Evolutionary conservation across 1,140 invertebrate species (phyloP).

Genomic region (Drosophila bifasciata): DNA sequence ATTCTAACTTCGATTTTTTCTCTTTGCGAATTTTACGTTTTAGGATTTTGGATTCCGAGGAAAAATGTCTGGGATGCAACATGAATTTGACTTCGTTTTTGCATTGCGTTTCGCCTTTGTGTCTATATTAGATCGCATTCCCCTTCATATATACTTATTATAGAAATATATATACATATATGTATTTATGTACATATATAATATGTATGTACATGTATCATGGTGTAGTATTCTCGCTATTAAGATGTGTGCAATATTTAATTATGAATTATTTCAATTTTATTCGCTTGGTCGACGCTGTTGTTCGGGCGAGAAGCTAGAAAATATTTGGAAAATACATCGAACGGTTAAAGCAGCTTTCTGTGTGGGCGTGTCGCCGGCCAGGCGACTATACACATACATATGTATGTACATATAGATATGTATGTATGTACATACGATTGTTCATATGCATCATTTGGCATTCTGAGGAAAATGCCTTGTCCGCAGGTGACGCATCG

Average conservation of each 20-base stretch:
- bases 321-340: constrained; percentile 66
- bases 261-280: constrained; percentile 68
- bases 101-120: constrained; percentile 5
- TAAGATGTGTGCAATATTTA: constrained; percentile 56
- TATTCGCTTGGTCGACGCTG: constrained; percentile 55
- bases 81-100: constrained; percentile 5
- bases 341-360: constrained; percentile 29
- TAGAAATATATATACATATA: constrained; percentile 1
- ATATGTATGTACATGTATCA: neutral
- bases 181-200: too few relatives aligned
- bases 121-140: constrained; percentile 8
- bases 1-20: constrained; percentile 4
- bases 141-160: neutral
- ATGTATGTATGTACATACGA: neutral
- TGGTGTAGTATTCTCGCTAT: neutral
- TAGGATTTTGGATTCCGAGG: constrained; percentile 3
- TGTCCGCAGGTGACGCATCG: constrained; percentile 33
- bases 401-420: too few relatives aligned
- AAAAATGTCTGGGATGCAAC: constrained; percentile 15
- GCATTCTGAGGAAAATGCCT: constrained; percentile 29
- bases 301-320: constrained; percentile 45
- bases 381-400: constrained; percentile 35
- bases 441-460: constrained; percentile 14
- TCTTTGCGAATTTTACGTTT: constrained; percentile 1
- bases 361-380: constrained; percentile 56